Evolutionary conservation across 2,113 vertebrate species (phyloP).

Genomic region (Pedionomus torquatus): DNA sequence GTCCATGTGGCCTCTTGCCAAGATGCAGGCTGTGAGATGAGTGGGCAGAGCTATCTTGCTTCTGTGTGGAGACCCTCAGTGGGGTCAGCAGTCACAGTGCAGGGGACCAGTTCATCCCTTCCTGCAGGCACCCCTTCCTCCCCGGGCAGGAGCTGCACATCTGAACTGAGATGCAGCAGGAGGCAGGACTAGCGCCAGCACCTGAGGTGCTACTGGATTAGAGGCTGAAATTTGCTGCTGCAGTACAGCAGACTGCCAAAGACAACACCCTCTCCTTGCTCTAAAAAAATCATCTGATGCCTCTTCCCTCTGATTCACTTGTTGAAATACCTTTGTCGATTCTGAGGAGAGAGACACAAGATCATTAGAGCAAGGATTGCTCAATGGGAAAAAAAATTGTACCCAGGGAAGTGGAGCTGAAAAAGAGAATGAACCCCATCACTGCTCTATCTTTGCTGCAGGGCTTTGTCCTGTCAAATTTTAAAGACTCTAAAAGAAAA

Average conservation of each 20-base stretch:
- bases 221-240: not conserved
- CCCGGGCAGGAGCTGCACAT: not conserved
- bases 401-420: not conserved
- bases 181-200: not conserved
- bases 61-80: not conserved
- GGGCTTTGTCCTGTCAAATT: not conserved
- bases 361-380: not conserved
- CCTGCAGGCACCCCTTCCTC: not conserved
- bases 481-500: not conserved
- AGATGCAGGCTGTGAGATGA: not conserved
- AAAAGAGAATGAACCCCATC: not conserved
- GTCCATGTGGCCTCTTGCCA: not conserved
- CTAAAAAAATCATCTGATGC: not conserved
- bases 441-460: not conserved
- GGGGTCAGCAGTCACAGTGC: fast-evolving
- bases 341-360: not conserved
- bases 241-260: not conserved
- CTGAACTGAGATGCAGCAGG: not conserved
- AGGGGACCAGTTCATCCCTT: not conserved
- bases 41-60: not conserved
- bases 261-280: not conserved
- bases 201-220: not conserved
- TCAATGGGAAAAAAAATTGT: not conserved
- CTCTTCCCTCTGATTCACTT: not conserved
- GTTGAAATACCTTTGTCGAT: not conserved